Evolutionary conservation across 2,888 invertebrate genomes (phyloP).

Genomic region (Erynnis tages): DNA sequence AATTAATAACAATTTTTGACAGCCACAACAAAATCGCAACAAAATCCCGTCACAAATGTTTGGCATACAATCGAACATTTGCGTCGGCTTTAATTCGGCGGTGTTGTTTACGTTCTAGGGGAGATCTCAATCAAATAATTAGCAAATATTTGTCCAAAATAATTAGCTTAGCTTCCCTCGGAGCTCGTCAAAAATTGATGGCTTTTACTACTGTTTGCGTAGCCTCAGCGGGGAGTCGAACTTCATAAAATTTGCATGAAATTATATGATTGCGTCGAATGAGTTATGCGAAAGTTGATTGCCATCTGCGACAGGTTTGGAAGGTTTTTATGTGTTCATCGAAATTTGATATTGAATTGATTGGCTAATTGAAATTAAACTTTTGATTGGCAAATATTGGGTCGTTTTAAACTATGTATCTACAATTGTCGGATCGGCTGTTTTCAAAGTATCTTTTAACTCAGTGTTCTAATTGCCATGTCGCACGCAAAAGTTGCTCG

Average conservation of each 20-base stretch:
- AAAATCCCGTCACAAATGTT: background rate
- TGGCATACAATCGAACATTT: background rate
- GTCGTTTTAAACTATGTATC: no score
- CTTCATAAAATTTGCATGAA: slow-evolving; percentile 20
- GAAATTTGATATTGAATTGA: no score
- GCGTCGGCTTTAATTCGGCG: background rate
- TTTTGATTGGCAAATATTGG: no score
- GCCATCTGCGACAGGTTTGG: slow-evolving; percentile 8
- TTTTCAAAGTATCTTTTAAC: no score
- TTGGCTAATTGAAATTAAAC: no score
- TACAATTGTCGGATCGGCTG: no score
- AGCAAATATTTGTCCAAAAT: slow-evolving; percentile 37
- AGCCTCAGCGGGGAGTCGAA: slow-evolving; percentile 1
- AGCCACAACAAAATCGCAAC: no score
- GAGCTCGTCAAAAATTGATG: slow-evolving; percentile 20
- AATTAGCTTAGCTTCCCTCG: slow-evolving; percentile 31
- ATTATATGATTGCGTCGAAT: slow-evolving; percentile 23
- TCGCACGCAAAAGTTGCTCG: no score
- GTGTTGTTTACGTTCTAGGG: slow-evolving; percentile 13
- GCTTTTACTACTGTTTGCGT: slow-evolving; percentile 12
- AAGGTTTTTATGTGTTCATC: no score
- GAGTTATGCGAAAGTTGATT: background rate
- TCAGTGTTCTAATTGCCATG: no score
- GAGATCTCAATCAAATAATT: slow-evolving; percentile 38
- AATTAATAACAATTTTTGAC: no score